Evolutionary conservation across 2,797 vertebrate species (phyloP).

Genomic region (Urosaurus nigricauda): DNA sequence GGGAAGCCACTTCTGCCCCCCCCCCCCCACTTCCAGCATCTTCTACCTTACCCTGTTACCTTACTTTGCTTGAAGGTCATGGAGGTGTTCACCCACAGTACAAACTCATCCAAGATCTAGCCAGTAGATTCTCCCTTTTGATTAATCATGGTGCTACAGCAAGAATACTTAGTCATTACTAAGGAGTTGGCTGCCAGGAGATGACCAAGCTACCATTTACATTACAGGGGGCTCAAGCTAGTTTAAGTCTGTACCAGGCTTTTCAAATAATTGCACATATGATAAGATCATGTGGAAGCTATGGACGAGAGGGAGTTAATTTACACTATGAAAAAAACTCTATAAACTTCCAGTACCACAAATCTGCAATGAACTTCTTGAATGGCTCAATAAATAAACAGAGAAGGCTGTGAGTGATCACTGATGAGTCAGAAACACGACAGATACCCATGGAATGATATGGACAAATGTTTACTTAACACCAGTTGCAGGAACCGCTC

Average conservation of each 20-base stretch:
- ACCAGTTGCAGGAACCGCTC: background rate
- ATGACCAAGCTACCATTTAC: background rate
- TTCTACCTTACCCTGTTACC: too few species aligned
- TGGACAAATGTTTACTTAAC: background rate
- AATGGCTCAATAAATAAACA: background rate
- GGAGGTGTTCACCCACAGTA: background rate
- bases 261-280: background rate
- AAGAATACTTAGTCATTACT: background rate
- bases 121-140: background rate
- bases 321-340: background rate
- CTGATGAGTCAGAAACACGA: background rate
- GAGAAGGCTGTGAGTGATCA: background rate
- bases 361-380: background rate
- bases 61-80: too few species aligned
- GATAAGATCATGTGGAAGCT: background rate
- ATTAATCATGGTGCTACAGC: background rate
- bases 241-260: background rate
- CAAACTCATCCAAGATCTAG: background rate
- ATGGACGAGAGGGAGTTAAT: background rate
- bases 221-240: background rate
- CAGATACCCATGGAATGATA: background rate
- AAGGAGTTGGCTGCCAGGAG: background rate
- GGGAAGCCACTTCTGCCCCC: too few species aligned
- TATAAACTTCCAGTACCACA: background rate
- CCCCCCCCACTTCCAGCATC: too few species aligned